Evolutionary conservation across 92 coral and sea anemone species (phyloP).

Genomic region (Epizoanthus scotinus): DNA sequence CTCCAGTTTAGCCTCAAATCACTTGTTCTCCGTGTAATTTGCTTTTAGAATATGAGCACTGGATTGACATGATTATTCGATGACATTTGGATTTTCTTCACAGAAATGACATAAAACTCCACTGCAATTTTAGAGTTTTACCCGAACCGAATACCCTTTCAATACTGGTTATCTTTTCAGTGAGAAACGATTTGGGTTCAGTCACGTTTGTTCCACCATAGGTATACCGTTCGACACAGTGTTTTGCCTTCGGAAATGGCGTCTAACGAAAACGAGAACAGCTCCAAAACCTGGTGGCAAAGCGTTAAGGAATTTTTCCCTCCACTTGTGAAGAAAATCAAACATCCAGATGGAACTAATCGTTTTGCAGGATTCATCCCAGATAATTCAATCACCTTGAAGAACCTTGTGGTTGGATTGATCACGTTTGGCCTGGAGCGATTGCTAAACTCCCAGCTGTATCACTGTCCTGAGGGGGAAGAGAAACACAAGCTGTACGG

Average conservation of each 20-base stretch:
- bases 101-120: too few relatives aligned
- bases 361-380: slow-evolving; percentile 19
- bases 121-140: too few relatives aligned
- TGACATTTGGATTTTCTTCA: too few relatives aligned
- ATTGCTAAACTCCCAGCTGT: slow-evolving; percentile 24
- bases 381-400: slow-evolving; percentile 42
- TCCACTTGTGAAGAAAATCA: neutral
- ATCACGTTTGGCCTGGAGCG: slow-evolving; percentile 33
- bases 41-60: too few relatives aligned
- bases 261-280: neutral
- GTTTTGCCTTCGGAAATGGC: neutral
- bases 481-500: slow-evolving; percentile 38
- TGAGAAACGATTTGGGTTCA: too few relatives aligned
- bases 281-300: neutral
- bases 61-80: too few relatives aligned
- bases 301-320: neutral
- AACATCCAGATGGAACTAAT: neutral
- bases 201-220: too few relatives aligned
- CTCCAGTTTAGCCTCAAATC: too few relatives aligned
- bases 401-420: slow-evolving; percentile 37
- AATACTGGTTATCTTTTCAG: too few relatives aligned
- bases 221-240: too few relatives aligned
- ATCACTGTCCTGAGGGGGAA: slow-evolving; percentile 37
- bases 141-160: too few relatives aligned
- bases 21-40: too few relatives aligned